phyloP scores from a whole-genome alignment of 2,888 invertebrate genomes.

The Galerucella calmariensis region DNA sequence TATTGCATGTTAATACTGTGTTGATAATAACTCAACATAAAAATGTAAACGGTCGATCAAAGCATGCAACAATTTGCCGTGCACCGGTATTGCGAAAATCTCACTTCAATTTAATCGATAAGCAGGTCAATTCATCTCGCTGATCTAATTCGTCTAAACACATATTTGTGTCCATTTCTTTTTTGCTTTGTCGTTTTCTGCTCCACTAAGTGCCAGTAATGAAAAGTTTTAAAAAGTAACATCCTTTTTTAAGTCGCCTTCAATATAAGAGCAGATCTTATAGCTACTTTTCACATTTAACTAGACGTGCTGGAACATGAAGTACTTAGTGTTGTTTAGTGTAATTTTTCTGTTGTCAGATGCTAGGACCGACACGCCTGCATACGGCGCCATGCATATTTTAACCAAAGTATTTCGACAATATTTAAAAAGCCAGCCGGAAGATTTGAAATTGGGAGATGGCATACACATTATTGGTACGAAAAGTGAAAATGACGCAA shows the following conservation, averaged over 20 bases:
- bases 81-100: conserved; percentile 32
- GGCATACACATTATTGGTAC: conserved; percentile 74
- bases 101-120: conserved; percentile 43
- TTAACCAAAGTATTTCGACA: conserved; percentile 66
- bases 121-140: conserved; percentile 55
- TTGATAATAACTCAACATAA: background rate
- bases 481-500: conserved; percentile 66
- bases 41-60: background rate
- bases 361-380: conserved; percentile 44
- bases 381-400: conserved; percentile 57
- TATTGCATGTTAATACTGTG: background rate
- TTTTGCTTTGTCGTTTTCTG: conserved; percentile 58
- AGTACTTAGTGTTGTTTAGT: conserved; percentile 55
- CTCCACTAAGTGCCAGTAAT: conserved; percentile 63
- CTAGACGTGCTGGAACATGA: conserved; percentile 54
- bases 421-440: conserved; percentile 66
- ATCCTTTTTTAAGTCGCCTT: conserved; percentile 48
- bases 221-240: conserved; percentile 50
- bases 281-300: conserved; percentile 49
- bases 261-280: conserved; percentile 49
- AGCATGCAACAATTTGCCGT: conserved; percentile 25
- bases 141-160: conserved; percentile 54
- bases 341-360: conserved; percentile 46
- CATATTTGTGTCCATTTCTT: conserved; percentile 55
- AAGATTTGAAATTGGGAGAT: conserved; percentile 71